A percentile compares a stretch with the other conserved stretches of the same genome.
Conservation (phyloP, 2,888 invertebrate genomes). For the Luperina testacea region DNA sequence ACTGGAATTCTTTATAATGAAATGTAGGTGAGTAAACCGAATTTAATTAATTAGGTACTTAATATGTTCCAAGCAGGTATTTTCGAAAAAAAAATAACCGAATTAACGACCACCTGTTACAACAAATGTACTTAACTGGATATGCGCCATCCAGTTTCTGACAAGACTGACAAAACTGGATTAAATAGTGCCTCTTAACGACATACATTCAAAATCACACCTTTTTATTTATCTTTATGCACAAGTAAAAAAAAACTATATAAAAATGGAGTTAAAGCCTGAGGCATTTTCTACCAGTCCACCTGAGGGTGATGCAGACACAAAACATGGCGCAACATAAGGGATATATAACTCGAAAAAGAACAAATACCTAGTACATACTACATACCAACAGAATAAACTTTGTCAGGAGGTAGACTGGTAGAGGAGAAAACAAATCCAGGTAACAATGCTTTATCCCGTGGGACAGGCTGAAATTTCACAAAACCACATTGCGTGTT, state of each 20-base stretch:
- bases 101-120: conserved; percentile 24
- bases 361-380: too few species aligned
- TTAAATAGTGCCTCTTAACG: neutral
- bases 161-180: neutral
- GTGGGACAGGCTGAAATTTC: neutral
- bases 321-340: too few species aligned
- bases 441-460: neutral
- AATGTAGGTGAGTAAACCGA: conserved; percentile 2
- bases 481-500: neutral
- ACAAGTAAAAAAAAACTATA: too few species aligned
- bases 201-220: neutral
- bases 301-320: too few species aligned
- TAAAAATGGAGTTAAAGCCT: too few species aligned
- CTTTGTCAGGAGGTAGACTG: too few species aligned
- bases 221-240: too few species aligned
- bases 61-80: conserved; percentile 32
- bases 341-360: too few species aligned
- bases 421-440: too few species aligned
- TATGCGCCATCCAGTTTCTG: neutral
- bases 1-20: neutral
- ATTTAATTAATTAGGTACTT: neutral
- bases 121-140: conserved; percentile 9
- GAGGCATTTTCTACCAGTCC: too few species aligned
- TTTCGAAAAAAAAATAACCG: neutral
- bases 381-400: too few species aligned